Conservation (phyloP, 2,797 vertebrate species). For the Carapus acus region DNA sequence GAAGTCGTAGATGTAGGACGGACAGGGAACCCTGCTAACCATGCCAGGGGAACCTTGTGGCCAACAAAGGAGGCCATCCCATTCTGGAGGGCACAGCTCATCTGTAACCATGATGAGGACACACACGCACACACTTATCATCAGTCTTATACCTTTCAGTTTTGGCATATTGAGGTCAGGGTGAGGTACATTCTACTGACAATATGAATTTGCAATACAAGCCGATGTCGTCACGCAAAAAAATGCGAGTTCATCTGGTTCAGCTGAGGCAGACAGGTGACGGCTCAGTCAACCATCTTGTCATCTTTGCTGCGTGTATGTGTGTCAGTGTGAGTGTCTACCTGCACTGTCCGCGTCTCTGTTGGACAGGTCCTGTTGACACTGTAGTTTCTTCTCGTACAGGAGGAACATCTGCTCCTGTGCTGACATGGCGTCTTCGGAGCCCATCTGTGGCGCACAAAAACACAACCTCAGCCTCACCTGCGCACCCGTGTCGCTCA, state of each 20-base stretch:
- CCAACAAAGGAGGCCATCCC: conserved; percentile 91
- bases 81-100: conserved; percentile 79
- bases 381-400: conserved; percentile 79
- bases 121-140: conserved; percentile 1
- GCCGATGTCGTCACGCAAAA: too few species aligned
- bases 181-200: too few species aligned
- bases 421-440: conserved; percentile 74
- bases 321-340: conserved; percentile 34
- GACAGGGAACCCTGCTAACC: conserved; percentile 75
- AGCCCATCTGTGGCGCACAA: conserved; percentile 66
- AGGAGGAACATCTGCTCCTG: conserved; percentile 85
- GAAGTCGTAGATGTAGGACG: conserved; percentile 86
- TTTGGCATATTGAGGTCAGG: too few species aligned
- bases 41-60: conserved; percentile 78
- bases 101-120: conserved; percentile 60
- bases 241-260: too few species aligned
- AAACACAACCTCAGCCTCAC: conserved; percentile 29
- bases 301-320: background rate
- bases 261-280: too few species aligned
- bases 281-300: too few species aligned
- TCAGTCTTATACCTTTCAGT: too few species aligned
- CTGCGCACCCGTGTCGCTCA: background rate
- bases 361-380: conserved; percentile 79
- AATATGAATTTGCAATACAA: too few species aligned
- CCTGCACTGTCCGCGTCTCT: conserved; percentile 63